Percentiles rank a stretch among this genome's conserved stretches.
These are phyloP conservation scores for Kradibia gibbosae DNA, from an alignment of 1,140 invertebrate genomes.

Conservation along the genomic window DNA sequence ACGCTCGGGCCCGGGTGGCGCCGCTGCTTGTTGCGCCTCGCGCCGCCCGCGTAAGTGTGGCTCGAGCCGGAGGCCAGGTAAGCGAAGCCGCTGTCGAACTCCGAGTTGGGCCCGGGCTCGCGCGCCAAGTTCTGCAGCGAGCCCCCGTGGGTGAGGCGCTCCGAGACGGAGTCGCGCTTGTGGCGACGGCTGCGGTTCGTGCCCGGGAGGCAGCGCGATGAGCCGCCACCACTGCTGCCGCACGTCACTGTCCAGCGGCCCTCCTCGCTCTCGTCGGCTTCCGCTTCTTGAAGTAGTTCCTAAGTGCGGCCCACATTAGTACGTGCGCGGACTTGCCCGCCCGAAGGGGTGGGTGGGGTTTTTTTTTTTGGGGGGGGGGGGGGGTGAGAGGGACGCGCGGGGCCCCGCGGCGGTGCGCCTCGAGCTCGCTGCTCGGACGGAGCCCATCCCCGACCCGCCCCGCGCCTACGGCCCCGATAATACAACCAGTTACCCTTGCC, in stretches of 20 bases:
- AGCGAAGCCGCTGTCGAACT: conserved; percentile 67
- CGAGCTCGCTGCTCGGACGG: not conserved
- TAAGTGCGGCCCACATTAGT: conserved; percentile 54
- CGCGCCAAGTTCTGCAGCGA: conserved; percentile 76
- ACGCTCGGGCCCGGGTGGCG: conserved; percentile 69
- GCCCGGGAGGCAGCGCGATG: conserved; percentile 54
- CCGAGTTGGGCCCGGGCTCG: conserved; percentile 62
- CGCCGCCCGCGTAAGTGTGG: conserved; percentile 65
- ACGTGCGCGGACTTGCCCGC: not conserved
- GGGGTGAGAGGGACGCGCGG: not conserved
- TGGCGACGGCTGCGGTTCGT: conserved; percentile 67
- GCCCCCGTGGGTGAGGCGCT: conserved; percentile 74
- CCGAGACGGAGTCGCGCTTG: conserved; percentile 71
- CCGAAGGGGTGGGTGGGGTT: too few relatives aligned
- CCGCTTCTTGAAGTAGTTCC: conserved; percentile 76
- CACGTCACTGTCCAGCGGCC: conserved; percentile 65
- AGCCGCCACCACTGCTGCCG: conserved; percentile 37
- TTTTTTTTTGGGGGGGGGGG: too few relatives aligned
- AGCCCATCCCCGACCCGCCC: not conserved
- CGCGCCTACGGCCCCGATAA: too few relatives aligned
- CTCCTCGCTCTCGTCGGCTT: conserved; percentile 75
- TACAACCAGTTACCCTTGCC: too few relatives aligned
- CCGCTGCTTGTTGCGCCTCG: conserved; percentile 58
- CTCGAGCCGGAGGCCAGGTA: conserved; percentile 65
- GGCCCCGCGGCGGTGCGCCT: too few relatives aligned